Evolutionary conservation across 2,113 vertebrate genomes (phyloP).

Genomic region (Spheniscus mendiculus): DNA sequence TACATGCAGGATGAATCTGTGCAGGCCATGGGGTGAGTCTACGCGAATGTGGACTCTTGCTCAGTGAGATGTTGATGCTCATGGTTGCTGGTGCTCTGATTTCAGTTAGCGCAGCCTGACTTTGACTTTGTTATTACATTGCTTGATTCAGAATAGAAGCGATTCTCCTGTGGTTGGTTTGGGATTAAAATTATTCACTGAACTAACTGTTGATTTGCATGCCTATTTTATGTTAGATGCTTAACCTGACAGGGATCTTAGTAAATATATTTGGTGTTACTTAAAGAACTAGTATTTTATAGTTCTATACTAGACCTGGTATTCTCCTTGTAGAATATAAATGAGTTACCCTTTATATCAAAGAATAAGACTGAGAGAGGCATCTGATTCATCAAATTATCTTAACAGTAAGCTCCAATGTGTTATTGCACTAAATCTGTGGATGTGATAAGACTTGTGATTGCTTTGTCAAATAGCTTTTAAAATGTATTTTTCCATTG

Average conservation of each 20-base stretch:
- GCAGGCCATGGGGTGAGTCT: background rate
- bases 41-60: rapidly evolving
- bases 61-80: background rate
- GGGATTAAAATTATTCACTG: background rate
- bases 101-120: background rate
- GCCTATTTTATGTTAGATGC: background rate
- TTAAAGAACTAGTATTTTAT: background rate
- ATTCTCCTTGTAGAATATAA: background rate
- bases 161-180: background rate
- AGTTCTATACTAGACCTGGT: background rate
- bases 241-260: background rate
- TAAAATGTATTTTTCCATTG: background rate
- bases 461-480: background rate
- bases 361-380: background rate
- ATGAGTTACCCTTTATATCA: background rate
- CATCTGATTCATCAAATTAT: background rate
- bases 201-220: background rate
- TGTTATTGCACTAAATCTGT: background rate
- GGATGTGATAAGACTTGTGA: background rate
- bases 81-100: background rate
- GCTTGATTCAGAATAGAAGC: background rate
- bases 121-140: background rate
- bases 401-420: background rate
- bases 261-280: background rate
- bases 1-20: background rate